Base-by-base conservation (phyloP, 2,113 vertebrate genomes). In the Mellivora capensis region DNA sequence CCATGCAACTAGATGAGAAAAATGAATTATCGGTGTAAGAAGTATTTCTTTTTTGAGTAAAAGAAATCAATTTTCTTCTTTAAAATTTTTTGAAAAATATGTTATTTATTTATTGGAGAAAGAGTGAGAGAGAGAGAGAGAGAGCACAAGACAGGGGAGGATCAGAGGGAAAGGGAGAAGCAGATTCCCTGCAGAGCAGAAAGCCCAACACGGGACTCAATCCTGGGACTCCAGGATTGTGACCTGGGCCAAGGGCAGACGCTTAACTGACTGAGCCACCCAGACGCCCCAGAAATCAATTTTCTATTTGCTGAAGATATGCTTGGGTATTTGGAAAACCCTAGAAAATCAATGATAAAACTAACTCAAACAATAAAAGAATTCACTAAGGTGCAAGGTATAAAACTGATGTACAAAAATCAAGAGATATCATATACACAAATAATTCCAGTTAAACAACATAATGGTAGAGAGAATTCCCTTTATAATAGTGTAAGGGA, bases 281-380 rank as follows among this genome's bases (percentile, higher is more conserved):
- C 27, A 62, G 27, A 29, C 5, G 27, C 11, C 61, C 61, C 1
- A 27, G 61, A 62, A 62, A 62, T 62, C 61, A 62, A 8, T 34
- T 62, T 54, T n/a, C 49, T 49, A 57, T 94, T 82, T 87, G 52
- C 39, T 72, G 62, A 72, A 21, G 62, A 72, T 34, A 49, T 42
- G 64, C 52, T 44, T 74, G 6, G 71, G 23, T 76, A 93, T 17
- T 12, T 54, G n/a, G 90, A 52, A 74, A 71, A 69, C 18, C 52
- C 37, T 23, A 71, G 25, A 64, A 64, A 93, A 72, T 29, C n/a
- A 96, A 62, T 85, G 61, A 84, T 57, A 92, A 95, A 96, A 81
- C 39, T 52, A 81, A 86, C 29, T 74, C 82, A 93, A 89, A 81
- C 74, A 93, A 90, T 61, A 84, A 64, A 92, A 85, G 34, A 92